phyloP scores from a whole-genome alignment of 2,888 invertebrate species.

The Meiosimyza platycephala region DNA sequence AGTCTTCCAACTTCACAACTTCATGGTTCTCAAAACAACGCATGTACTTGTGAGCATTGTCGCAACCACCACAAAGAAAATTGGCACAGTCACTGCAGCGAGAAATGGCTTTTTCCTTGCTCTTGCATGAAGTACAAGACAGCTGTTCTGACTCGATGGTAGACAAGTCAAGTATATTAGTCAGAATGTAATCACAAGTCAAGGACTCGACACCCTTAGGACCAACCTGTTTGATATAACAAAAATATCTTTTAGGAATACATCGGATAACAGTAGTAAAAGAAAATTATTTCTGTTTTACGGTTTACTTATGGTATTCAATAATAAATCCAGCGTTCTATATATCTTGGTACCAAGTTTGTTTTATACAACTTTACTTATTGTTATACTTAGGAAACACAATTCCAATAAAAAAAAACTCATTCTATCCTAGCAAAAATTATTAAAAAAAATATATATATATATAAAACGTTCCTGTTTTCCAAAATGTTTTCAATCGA shows the following conservation, averaged over 20 bases:
- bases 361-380: too few relatives aligned
- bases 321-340: too few relatives aligned
- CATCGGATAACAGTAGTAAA: too few relatives aligned
- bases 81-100: slow-evolving; percentile 95
- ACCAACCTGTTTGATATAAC: slow-evolving; percentile 71
- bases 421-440: too few relatives aligned
- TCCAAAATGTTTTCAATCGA: background rate
- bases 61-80: slow-evolving; percentile 92
- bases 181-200: slow-evolving; percentile 87
- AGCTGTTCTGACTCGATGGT: slow-evolving; percentile 77
- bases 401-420: too few relatives aligned
- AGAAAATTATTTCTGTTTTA: background rate
- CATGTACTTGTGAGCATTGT: slow-evolving; percentile 96
- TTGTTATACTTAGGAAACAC: too few relatives aligned
- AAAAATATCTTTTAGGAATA: background rate
- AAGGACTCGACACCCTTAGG: slow-evolving; percentile 82
- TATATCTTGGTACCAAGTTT: too few relatives aligned
- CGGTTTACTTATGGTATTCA: background rate
- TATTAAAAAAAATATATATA: too few relatives aligned
- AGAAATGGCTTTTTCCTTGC: slow-evolving; percentile 93
- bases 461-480: too few relatives aligned
- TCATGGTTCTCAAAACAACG: slow-evolving; percentile 95
- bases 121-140: slow-evolving; percentile 94
- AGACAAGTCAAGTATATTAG: slow-evolving; percentile 85
- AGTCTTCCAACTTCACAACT: slow-evolving; percentile 89